Evolutionary conservation across 1,140 invertebrate genomes (phyloP), one percentile per base, ranked within the genome.

Genomic region (Drosophila busckii): DNA sequence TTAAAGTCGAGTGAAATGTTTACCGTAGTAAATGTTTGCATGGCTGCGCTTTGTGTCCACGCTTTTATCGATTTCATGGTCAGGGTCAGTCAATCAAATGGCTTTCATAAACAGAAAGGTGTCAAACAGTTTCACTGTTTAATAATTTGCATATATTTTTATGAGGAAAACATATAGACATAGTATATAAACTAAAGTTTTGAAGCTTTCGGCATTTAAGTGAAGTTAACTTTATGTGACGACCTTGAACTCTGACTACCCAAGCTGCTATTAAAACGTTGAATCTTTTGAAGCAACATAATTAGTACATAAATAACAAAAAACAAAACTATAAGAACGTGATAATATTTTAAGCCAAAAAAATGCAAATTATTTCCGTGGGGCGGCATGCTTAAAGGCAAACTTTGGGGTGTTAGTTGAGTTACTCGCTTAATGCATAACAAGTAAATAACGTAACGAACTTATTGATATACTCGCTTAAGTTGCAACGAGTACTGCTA

Each of bases 351-450:
- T n/a, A n/a, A n/a, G n/a, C n/a, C n/a, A n/a, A n/a, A n/a, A n/a
- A 62, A 50, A 61, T 61, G 56, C 58, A 62, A 66, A 66, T 61
- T 37, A 66, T 56, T 66, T 66, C 58, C 58, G 53, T 38, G 25
- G n/a, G 29, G 31, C 35, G 52, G 58, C 32, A 32, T 28, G 26
- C 28, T 46, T 44, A n/a, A 32, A 45, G n/a, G 16, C 13, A 5
- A n/a, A 13, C 19, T 41, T 23, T 46, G n/a, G n/a, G n/a, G n/a
- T 37, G 19, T 46, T 29, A 20, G 23, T 20, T 12, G n/a, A 17
- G 8, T 0, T 17, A 34, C 34, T 16, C 12, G 19, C 10, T 4
- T 5, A 22, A 20, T 2, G 10, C 9, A 10, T 40, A 50, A n/a
- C 34, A 23, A 49, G 3, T 46, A 35, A 19, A 32, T 16, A 32